Base-by-base conservation (phyloP, 2,888 invertebrate species). In the Axea sp. region DNA sequence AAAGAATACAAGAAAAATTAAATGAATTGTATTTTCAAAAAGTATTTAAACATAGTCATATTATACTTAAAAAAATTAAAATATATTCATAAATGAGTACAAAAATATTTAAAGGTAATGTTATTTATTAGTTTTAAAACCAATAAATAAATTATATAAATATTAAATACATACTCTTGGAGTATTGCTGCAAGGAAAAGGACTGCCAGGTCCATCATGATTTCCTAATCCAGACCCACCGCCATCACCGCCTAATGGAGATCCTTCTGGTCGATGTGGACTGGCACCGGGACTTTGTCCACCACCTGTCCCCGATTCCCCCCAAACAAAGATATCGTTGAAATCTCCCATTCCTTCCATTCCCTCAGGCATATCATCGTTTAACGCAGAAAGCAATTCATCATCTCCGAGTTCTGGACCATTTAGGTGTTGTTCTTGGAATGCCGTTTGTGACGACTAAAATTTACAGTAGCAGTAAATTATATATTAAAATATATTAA, bases 241-340 rank as follows among this genome's bases (percentile, higher is more conserved):
- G 4, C 86, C 86, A 9, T 87, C 87, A 33, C 85, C 86, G 14
- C 86, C 86, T 1, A 87, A 62, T 3, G 87, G 87, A 3, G 87
- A 87, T 12, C 86, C 87, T 69, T 87, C 87, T 0, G 83, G 85
- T 19, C 87, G 83, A 53, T 87, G 86, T 7, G 92, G 92, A 85
- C 91, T 91, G 35, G 89, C 90, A 72, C 89, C 89, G 24, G 92
- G 93, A 78, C 91, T 91, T 53, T 90, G 90, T 9, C 89, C 89
- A 15, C 90, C 89, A 4, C 90, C 89, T 5, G 89, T 88, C 2
- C 89, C 90, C 7, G 89, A 85, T 59, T 91, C 92, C 2, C 90
- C 90, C 93, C 93, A 93, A 35, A 89, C 88, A 88, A 96, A 94
- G 85, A 96, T 92, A 86, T 95, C 96, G 73, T 92, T 92, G 80